These are phyloP conservation scores for Poeciliopsis occidentalis DNA, from an alignment of 2,113 vertebrate genomes.

Conservation along the genomic window DNA sequence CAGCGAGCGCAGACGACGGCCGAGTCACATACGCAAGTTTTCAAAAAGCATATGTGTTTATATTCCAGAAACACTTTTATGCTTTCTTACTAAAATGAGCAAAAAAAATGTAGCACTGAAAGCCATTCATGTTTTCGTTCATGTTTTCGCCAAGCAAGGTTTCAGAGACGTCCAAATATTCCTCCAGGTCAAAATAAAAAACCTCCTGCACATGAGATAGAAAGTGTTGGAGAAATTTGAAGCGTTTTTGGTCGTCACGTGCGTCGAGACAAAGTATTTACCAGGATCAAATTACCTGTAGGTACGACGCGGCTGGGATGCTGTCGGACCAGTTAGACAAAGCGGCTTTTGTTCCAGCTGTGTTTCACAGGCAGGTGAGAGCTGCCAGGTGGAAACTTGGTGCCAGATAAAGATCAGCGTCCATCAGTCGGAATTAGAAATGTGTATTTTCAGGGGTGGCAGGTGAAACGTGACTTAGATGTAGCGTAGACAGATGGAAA, in stretches of 20 bases:
- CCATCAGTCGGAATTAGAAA: not conserved
- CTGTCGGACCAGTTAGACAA: conserved; percentile 25
- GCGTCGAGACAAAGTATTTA: conserved; percentile 22
- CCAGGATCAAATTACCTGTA: conserved; percentile 1
- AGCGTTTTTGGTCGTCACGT: not conserved
- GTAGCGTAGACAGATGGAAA: not conserved
- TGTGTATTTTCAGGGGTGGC: not conserved
- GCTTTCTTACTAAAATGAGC: not conserved
- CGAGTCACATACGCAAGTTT: not conserved
- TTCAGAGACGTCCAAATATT: not conserved
- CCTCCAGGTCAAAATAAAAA: not conserved
- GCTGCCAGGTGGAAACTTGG: conserved; percentile 3
- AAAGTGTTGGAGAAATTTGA: not conserved
- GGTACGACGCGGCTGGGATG: conserved; percentile 20
- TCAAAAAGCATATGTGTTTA: not conserved
- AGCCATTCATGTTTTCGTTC: not conserved
- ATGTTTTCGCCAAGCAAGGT: conserved; percentile 16
- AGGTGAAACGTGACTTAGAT: not conserved
- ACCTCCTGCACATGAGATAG: not conserved
- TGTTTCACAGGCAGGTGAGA: conserved; percentile 18
- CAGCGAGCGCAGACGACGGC: not conserved
- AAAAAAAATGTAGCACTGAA: not conserved
- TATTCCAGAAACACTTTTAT: not conserved
- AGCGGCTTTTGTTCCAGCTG: conserved; percentile 31
- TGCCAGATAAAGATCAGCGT: conserved; percentile 9